These are phyloP conservation scores for Latrodectus geometricus DNA, from an alignment of 1,140 invertebrate species.

Conservation along the genomic window DNA sequence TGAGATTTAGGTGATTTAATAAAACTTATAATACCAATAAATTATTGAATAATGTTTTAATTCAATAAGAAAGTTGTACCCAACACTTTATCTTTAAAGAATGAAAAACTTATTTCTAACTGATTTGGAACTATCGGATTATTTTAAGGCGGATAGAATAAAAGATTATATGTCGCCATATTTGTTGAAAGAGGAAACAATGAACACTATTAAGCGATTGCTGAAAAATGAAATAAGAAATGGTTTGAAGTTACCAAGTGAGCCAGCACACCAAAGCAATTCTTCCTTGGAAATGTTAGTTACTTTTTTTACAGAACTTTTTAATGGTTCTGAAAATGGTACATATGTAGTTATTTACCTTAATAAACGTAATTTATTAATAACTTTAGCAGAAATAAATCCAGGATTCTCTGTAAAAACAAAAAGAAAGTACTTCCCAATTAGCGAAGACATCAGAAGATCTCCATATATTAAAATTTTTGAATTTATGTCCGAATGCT, in stretches of 20 bases:
- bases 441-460: conserved; percentile 5
- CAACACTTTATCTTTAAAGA: too few relatives aligned
- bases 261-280: neutral
- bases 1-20: too few relatives aligned
- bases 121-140: neutral
- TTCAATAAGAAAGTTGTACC: too few relatives aligned
- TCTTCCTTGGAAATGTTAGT: conserved; percentile 5
- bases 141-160: neutral
- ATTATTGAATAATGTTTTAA: too few relatives aligned
- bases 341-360: conserved; percentile 9
- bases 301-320: conserved; percentile 40
- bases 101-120: too few relatives aligned
- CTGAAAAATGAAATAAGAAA: conserved; percentile 25
- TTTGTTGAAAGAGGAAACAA: conserved; percentile 16
- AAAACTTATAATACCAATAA: too few relatives aligned
- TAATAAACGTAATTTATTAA: neutral
- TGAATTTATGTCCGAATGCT: conserved; percentile 25
- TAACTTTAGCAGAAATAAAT: neutral
- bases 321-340: conserved; percentile 33
- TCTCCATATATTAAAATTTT: conserved; percentile 36
- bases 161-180: conserved; percentile 18
- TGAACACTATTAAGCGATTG: neutral
- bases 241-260: neutral
- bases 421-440: conserved; percentile 1
- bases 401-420: conserved; percentile 27